A percentile compares a stretch with the other conserved stretches of the same genome.
Evolutionary conservation across 92 coral and sea anemone species (phyloP).

Genomic region (Phenganax subtilis): DNA sequence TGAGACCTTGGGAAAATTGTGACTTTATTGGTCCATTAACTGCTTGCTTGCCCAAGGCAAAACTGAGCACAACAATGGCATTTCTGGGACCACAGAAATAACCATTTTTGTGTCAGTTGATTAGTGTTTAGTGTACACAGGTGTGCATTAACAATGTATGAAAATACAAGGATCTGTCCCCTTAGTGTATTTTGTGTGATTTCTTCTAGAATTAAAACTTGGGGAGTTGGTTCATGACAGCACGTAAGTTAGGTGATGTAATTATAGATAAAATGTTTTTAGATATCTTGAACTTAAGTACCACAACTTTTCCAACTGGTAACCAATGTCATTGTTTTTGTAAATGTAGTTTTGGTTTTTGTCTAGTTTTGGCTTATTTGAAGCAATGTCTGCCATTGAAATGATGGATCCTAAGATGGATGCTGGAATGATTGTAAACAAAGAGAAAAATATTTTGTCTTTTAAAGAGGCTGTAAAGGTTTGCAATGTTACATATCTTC

Average conservation of each 20-base stretch:
- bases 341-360: not conserved
- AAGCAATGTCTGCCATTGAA: slow-evolving; percentile 98
- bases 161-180: too few species aligned
- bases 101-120: too few species aligned
- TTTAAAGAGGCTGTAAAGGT: slow-evolving; percentile 81
- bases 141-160: too few species aligned
- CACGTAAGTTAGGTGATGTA: slow-evolving; percentile 58
- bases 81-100: too few species aligned
- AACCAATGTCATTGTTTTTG: not conserved
- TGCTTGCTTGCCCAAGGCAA: too few species aligned
- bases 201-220: slow-evolving; percentile 64
- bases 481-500: not conserved
- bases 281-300: too few species aligned
- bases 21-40: too few species aligned
- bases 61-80: too few species aligned
- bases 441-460: slow-evolving; percentile 81
- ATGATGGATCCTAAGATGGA: slow-evolving; percentile 99
- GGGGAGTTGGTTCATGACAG: slow-evolving; percentile 96
- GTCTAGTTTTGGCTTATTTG: slow-evolving; percentile 89
- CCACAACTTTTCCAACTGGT: too few species aligned
- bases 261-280: too few species aligned
- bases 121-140: too few species aligned
- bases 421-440: slow-evolving; percentile 97
- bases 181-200: not conserved
- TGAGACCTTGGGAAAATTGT: too few species aligned